Percentiles rank a stretch among this genome's conserved stretches.
These are phyloP conservation scores for Synanthedon myopaeformis DNA, from an alignment of 2,888 invertebrate genomes.

Conservation along the genomic window DNA sequence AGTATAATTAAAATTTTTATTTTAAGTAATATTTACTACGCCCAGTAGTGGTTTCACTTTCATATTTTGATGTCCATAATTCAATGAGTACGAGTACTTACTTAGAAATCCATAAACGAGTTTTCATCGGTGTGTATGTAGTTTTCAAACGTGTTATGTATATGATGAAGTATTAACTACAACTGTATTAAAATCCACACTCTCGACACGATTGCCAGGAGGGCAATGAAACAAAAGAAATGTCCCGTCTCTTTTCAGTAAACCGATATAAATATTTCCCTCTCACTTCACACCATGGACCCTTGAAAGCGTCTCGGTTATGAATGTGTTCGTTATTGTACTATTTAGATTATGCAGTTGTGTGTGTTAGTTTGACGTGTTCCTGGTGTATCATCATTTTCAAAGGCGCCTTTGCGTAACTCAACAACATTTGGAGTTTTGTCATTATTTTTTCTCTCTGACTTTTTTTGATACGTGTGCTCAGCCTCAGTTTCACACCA, in stretches of 20 bases:
- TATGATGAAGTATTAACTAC: constrained; percentile 43
- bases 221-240: constrained; percentile 65
- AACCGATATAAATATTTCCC: constrained; percentile 31
- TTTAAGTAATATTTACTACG: too few relatives aligned
- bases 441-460: not conserved
- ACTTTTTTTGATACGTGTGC: too few relatives aligned
- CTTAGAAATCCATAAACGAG: too few relatives aligned
- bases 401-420: not conserved
- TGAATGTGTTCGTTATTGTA: constrained; percentile 44
- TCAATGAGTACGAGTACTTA: too few relatives aligned
- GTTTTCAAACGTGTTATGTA: not conserved
- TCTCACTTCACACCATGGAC: constrained; percentile 45
- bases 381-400: constrained; percentile 3
- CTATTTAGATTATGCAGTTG: constrained; percentile 22
- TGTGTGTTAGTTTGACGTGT: constrained; percentile 16
- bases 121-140: constrained; percentile 5
- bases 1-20: too few relatives aligned
- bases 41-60: too few relatives aligned
- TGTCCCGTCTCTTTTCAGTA: constrained; percentile 33
- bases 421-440: constrained; percentile 5
- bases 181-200: constrained; percentile 57
- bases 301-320: constrained; percentile 49
- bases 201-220: constrained; percentile 46
- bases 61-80: too few relatives aligned
- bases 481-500: too few relatives aligned